Evolutionary conservation across 2,113 vertebrate species (phyloP).

Genomic region (Rallus limicola): DNA sequence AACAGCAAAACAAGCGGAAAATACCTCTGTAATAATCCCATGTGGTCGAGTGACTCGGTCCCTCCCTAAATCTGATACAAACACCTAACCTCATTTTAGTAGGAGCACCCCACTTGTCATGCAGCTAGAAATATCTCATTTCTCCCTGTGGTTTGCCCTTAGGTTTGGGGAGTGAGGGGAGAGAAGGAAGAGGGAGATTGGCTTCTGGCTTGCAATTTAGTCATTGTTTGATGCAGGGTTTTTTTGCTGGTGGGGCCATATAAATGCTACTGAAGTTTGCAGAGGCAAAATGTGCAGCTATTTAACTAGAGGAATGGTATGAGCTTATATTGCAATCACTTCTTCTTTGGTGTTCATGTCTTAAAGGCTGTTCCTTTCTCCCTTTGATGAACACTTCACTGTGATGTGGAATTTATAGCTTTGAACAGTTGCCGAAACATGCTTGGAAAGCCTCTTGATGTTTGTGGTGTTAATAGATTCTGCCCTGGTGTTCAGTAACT

Average conservation of each 20-base stretch:
- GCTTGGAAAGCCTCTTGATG: constrained; percentile 7
- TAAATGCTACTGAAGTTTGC: not conserved
- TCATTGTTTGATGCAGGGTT: not conserved
- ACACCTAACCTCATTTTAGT: rapidly evolving
- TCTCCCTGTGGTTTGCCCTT: not conserved
- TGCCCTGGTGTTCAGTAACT: not conserved
- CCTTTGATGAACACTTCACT: not conserved
- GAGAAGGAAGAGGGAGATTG: not conserved
- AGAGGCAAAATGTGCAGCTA: not conserved
- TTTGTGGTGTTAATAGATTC: constrained; percentile 11
- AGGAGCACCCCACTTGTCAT: rapidly evolving
- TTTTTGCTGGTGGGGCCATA: not conserved
- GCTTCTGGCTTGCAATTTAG: not conserved
- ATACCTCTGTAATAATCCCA: not conserved
- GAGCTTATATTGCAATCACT: not conserved
- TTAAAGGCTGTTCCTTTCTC: not conserved
- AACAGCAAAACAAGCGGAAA: not conserved
- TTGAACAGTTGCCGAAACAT: not conserved
- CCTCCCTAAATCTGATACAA: not conserved
- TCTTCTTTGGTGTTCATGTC: not conserved
- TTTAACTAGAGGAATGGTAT: not conserved
- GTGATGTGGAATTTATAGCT: not conserved
- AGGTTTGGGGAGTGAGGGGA: not conserved
- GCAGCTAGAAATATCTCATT: not conserved
- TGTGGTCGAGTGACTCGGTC: not conserved